Base-by-base conservation (phyloP, 2,888 invertebrate genomes). In the Dryobota labecula region DNA sequence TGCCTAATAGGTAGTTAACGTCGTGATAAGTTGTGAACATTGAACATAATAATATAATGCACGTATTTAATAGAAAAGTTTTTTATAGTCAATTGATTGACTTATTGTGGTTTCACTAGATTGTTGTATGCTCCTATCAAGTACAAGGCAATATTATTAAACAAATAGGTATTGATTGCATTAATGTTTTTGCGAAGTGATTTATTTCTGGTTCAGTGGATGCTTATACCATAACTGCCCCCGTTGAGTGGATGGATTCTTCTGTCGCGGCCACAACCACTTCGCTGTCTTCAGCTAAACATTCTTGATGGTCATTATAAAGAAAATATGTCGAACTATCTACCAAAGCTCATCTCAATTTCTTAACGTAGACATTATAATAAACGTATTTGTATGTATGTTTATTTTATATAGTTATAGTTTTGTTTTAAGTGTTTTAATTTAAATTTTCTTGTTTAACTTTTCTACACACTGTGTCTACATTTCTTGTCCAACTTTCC, bases 31-130 rank as follows among this genome's bases (percentile, higher is more conserved):
- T 62, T 53, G 24, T 27, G 9, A 27, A 65, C n/a, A 30, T 73
- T 51, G 30, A 58, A 45, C 38, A 24, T 13, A 30, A 27, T 62
- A 38, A 47, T 24, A 24, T 13, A 24, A 49, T 24, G 47, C 24
- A 49, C 11, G 13, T 1, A 36, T 36, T 36, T 36, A 53, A 15
- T 70, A 47, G 33, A 33, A 33, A 33, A 2, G 33, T 36, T 47
- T 47, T 66, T 47, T 49, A 24, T n/a, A 13, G 20, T 0, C 9
- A 49, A 58, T 58, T 41, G 7, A 80, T 80, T 75, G 27, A 18
- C 11, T 41, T 2, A 2, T 63, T 38, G 20, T 49, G 43, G 36
- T 54, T 51, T 38, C 2, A 30, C 30, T 38, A 33, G 24, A 33
- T 49, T 41, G 0, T 47, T 66, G 18, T 66, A 57, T 15, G 24